Conservation (phyloP, 2,888 invertebrate species). For the Drosophila dives region DNA sequence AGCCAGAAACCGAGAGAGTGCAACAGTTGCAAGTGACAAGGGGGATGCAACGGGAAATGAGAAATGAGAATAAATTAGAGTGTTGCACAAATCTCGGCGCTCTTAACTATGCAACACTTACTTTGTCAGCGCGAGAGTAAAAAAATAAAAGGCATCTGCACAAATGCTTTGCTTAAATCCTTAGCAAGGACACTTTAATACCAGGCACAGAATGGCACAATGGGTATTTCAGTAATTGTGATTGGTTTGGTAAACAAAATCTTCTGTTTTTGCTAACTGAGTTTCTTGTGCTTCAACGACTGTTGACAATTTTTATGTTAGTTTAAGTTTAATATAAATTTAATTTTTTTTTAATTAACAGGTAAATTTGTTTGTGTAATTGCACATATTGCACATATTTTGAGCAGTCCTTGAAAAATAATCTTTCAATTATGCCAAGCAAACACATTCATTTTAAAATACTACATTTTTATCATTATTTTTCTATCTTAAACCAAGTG, state of each 20-base stretch:
- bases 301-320: background rate
- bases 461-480: too few species aligned
- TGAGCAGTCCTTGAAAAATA: too few species aligned
- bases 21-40: background rate
- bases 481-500: too few species aligned
- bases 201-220: background rate
- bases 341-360: background rate
- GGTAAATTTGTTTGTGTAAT: background rate
- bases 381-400: background rate
- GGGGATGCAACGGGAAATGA: background rate
- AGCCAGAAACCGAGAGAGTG: conserved; percentile 16
- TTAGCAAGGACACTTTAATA: conserved; percentile 44
- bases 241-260: background rate
- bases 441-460: too few species aligned
- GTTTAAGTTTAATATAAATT: background rate
- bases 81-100: conserved; percentile 45
- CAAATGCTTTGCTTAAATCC: conserved; percentile 45
- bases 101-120: conserved; percentile 72
- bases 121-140: conserved; percentile 43
- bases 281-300: background rate
- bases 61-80: conserved; percentile 43
- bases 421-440: too few species aligned
- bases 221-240: background rate
- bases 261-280: too few species aligned
- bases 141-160: conserved; percentile 31